phyloP scores from a whole-genome alignment of 2,113 vertebrate species.

The Anhinga rufa region DNA sequence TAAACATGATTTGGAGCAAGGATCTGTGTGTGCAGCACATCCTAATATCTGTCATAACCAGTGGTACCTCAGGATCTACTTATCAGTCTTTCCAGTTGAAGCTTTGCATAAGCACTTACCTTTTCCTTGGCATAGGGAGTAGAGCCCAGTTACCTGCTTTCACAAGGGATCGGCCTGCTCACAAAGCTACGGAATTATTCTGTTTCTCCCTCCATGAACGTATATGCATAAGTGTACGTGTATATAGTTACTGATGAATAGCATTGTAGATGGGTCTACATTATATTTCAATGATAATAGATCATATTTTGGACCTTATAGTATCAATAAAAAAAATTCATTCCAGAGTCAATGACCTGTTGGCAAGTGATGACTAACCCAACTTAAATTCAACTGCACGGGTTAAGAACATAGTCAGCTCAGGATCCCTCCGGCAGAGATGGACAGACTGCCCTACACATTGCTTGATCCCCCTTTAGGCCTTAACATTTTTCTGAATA shows the following conservation, averaged over 20 bases:
- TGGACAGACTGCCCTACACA: background rate
- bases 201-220: background rate
- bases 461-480: too few species aligned
- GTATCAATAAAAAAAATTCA: background rate
- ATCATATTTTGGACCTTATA: background rate
- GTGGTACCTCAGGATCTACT: background rate
- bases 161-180: background rate
- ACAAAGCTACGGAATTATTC: background rate
- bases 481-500: background rate
- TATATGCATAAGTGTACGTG: fast-evolving
- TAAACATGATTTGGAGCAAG: background rate
- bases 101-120: background rate
- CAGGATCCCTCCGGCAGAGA: background rate
- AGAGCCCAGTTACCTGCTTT: background rate
- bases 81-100: background rate
- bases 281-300: background rate
- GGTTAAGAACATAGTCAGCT: background rate
- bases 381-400: background rate
- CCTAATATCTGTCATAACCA: background rate
- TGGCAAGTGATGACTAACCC: background rate
- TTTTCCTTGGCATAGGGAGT: background rate
- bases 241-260: background rate
- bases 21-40: background rate
- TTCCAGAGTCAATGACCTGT: background rate
- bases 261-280: background rate